Evolutionary conservation across 35 echinoderm and acorn worm species (phyloP), one percentile per base, ranked within the genome.

Genomic region (Stichopus chloronotus): DNA sequence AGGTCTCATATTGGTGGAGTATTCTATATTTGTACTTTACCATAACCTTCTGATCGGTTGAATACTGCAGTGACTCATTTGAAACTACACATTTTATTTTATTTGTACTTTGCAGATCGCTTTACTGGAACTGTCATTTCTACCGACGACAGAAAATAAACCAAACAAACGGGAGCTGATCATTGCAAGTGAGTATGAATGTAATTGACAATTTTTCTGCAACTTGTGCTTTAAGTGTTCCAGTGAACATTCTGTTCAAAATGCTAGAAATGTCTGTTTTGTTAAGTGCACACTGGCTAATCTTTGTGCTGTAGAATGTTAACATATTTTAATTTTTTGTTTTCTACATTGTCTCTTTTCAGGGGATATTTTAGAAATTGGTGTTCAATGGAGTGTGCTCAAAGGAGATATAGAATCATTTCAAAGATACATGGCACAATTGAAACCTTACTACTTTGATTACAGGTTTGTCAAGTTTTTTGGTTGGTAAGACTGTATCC

Each of bases 371-470:
- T 90, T 99, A 56, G 97, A 99, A 93, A 99, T 99, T 88, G 97
- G 97, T 60, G 97, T 96, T 14, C 95, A 99, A 87, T 99, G 97
- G 97, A 99, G 97, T 60, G 95, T 99, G 13, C 54, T 93, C 53
- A 95, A 94, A 76, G 82, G 95, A 90, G 95, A 99, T 80, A 95
- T 95, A 74, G 93, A 94, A 56, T 94, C 92, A 9, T 99, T 99
- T 93, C 95, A 96, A 86, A 94, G 97, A 63, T 99, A 99, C 63
- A 99, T 99, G 95, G 97, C 97, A 94, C 97, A 99, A 79, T 77
- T 98, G 8, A 99, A 99, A 81, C 95, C 95, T n/a, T 99, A 99
- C 56, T 99, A 99, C 92, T 99, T 99, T 94, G 97, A 99, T 55
- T 99, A 96, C 92, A 95, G 95, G 97, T 98, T 52, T 54, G 87